phyloP scores from a whole-genome alignment of 2,797 vertebrate genomes.

The Hirundo rustica region DNA sequence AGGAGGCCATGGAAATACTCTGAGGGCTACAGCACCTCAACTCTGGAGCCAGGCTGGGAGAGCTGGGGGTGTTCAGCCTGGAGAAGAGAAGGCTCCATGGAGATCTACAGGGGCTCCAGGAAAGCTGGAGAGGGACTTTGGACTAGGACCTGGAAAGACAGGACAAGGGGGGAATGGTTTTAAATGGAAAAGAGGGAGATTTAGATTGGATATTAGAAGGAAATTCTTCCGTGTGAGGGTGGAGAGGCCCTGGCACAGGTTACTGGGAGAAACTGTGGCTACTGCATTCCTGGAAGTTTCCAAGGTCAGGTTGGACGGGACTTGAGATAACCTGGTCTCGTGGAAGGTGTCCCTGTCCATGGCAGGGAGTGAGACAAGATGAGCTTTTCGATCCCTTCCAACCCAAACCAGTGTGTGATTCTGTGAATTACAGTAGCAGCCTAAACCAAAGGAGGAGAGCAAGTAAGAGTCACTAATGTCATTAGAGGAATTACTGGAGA shows the following conservation, averaged over 20 bases:
- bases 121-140: not conserved
- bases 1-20: not conserved
- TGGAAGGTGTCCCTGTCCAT: not conserved
- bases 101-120: not conserved
- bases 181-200: not conserved
- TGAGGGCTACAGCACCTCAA: not conserved
- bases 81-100: not conserved
- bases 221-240: not conserved
- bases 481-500: constrained; percentile 55
- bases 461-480: constrained; percentile 60
- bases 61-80: not conserved
- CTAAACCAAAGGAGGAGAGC: not conserved
- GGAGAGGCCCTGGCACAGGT: not conserved
- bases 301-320: rapidly evolving
- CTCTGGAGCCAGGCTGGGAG: not conserved
- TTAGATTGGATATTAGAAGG: not conserved
- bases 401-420: not conserved
- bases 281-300: not conserved
- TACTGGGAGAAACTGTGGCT: not conserved
- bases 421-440: not conserved
- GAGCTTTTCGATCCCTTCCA: not conserved
- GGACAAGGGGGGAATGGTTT: not conserved
- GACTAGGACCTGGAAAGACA: not conserved
- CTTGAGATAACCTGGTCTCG: rapidly evolving
- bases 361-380: not conserved